Evolutionary conservation across 2,113 vertebrate species (phyloP), one percentile per base, ranked within the genome.

Genomic region (Carassius auratus): DNA sequence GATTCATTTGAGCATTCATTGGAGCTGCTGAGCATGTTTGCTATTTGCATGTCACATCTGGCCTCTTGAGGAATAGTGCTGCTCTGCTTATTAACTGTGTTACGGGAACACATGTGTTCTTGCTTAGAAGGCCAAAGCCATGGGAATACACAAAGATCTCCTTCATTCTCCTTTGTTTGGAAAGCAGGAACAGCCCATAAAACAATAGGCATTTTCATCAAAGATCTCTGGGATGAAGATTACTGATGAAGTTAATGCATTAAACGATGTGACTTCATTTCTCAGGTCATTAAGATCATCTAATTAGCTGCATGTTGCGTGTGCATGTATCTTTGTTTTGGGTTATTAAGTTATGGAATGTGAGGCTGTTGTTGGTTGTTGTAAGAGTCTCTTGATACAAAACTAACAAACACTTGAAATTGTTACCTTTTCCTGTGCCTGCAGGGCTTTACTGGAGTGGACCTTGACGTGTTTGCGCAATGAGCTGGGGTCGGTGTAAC

Each of bases 381-480:
- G 26, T 57, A 62, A 79, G 57, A 45, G 13, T 62, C 19, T 80
- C 57, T 13, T 38, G 19, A 71, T 42, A 38, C 13, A 73, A 84
- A 61, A 62, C 48, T 9, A 38, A 75, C 84, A 76, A 23, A 64
- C n/a, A 75, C 7, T 48, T 33, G 33, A 82, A 42, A 75, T n/a
- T 42, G 38, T 26, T 91, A 94, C 93, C 93, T 93, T 91, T 81
- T 93, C 92, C 23, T 86, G 85, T 33, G 90, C 87, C 86, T 91
- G 92, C 45, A 89, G 90, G 62, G 91, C 90, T 90, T 92, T 93
- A 73, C 88, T 84, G 3, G 92, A 91, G 71, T 94, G 93, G 61
- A 92, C 91, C 23, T 94, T 94, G 89, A 93, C 91, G 33, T 94
- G 93, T 30, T 94, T 94, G n/a, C 93, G 89, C 71, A 94, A 33